Percentiles rank a stretch among this genome's conserved stretches.
phyloP scores from a whole-genome alignment of 2,797 vertebrate species.

The Trichosurus vulpecula region DNA sequence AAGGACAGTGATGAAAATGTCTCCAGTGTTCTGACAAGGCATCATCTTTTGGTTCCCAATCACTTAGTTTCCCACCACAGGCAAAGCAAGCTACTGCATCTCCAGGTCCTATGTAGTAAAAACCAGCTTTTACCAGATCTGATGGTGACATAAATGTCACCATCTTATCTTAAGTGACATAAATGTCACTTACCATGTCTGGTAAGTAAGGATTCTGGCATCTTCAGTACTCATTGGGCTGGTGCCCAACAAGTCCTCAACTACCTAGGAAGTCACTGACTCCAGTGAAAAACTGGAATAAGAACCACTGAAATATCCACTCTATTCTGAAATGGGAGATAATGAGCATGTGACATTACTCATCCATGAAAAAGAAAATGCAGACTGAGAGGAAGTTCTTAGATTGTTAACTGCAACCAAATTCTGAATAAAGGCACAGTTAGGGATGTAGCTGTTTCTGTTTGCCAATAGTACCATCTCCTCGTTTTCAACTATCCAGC shows the following conservation, averaged over 20 bases:
- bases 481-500: constrained; percentile 93
- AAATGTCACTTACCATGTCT: constrained; percentile 89
- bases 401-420: constrained; percentile 88
- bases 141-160: no score
- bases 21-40: constrained; percentile 93
- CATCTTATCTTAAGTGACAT: no score
- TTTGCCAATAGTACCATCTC: constrained; percentile 94
- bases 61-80: constrained; percentile 94
- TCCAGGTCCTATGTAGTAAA: constrained; percentile 93
- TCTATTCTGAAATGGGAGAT: constrained; percentile 84
- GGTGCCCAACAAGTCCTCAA: constrained; percentile 89
- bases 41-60: constrained; percentile 96
- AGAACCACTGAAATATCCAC: constrained; percentile 89
- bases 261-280: constrained; percentile 86
- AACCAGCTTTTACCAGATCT: constrained; percentile 95
- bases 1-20: constrained; percentile 94
- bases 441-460: constrained; percentile 93
- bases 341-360: constrained; percentile 73
- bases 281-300: constrained; percentile 89
- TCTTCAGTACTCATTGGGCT: constrained; percentile 92
- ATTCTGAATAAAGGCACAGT: constrained; percentile 94
- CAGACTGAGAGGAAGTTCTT: constrained; percentile 88
- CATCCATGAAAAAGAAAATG: constrained; percentile 86
- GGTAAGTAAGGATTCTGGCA: constrained; percentile 91
- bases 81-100: constrained; percentile 96